These are phyloP conservation scores for Poeciliopsis presidionis DNA, from an alignment of 2,797 vertebrate genomes.

Conservation along the genomic window DNA sequence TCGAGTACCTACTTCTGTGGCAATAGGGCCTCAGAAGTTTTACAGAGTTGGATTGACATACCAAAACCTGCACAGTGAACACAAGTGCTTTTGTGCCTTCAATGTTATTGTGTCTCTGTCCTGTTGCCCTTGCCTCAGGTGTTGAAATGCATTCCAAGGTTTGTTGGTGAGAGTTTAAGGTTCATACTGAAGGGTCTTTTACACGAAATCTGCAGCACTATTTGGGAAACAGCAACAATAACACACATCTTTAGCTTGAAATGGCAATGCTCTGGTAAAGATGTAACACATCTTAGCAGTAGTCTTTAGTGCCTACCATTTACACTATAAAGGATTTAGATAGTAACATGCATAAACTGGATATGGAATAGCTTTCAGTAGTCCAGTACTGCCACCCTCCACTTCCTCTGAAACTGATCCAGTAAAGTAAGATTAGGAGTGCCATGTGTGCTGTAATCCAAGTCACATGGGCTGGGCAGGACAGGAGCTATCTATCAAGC, in stretches of 20 bases:
- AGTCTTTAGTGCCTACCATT: background rate
- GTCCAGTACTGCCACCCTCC: conserved; percentile 51
- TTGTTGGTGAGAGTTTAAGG: conserved; percentile 15
- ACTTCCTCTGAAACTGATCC: conserved; percentile 74
- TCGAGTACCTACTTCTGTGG: conserved; percentile 6
- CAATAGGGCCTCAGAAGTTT: conserved; percentile 4
- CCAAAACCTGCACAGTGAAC: conserved; percentile 41
- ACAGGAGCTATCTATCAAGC: conserved; percentile 61
- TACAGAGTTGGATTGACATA: conserved; percentile 17
- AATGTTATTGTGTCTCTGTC: conserved; percentile 2
- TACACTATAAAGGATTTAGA: background rate
- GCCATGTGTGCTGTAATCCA: conserved; percentile 72
- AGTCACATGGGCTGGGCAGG: conserved; percentile 68
- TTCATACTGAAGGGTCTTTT: conserved; percentile 41
- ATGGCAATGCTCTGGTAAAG: background rate
- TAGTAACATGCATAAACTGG: conserved; percentile 20
- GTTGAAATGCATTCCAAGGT: conserved; percentile 50
- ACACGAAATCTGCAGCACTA: conserved; percentile 5
- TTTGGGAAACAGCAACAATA: background rate
- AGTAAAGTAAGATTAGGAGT: conserved; percentile 69
- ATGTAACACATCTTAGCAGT: background rate
- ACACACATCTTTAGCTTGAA: background rate
- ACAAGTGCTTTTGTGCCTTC: conserved; percentile 55
- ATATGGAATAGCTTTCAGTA: conserved; percentile 48
- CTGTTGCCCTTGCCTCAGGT: conserved; percentile 36